Evolutionary conservation across 2,888 invertebrate species (phyloP).

Genomic region (Agonopterix arenella): DNA sequence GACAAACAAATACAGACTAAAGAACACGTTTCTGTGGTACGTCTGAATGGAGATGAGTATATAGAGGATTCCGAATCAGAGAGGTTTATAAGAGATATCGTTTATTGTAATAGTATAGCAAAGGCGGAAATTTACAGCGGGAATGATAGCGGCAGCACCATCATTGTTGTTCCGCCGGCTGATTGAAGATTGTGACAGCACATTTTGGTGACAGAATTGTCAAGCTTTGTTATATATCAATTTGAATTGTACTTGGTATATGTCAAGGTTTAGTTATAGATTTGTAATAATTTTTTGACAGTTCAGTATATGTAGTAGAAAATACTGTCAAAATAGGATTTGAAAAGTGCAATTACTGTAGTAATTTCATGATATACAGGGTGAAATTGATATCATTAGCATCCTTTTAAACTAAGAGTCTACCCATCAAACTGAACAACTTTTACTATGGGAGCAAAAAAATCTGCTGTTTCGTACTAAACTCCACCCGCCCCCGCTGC

Average conservation of each 20-base stretch:
- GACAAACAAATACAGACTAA: slow-evolving; percentile 40
- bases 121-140: slow-evolving; percentile 53
- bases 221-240: no score
- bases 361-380: no score
- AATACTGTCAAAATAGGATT: no score
- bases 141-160: slow-evolving; percentile 63
- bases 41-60: slow-evolving; percentile 56
- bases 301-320: no score
- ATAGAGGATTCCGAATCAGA: slow-evolving; percentile 41
- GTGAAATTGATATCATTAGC: no score
- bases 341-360: no score
- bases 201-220: background rate
- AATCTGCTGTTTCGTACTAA: no score
- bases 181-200: slow-evolving; percentile 38
- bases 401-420: no score
- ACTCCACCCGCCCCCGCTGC: no score
- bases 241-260: background rate
- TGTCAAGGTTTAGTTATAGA: background rate
- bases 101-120: slow-evolving; percentile 51
- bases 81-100: slow-evolving; percentile 43
- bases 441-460: no score
- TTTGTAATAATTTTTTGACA: no score
- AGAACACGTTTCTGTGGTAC: slow-evolving; percentile 61
- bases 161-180: slow-evolving; percentile 62
- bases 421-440: no score